Conservation (phyloP, 2,888 invertebrate genomes). For the Erannis defoliaria region DNA sequence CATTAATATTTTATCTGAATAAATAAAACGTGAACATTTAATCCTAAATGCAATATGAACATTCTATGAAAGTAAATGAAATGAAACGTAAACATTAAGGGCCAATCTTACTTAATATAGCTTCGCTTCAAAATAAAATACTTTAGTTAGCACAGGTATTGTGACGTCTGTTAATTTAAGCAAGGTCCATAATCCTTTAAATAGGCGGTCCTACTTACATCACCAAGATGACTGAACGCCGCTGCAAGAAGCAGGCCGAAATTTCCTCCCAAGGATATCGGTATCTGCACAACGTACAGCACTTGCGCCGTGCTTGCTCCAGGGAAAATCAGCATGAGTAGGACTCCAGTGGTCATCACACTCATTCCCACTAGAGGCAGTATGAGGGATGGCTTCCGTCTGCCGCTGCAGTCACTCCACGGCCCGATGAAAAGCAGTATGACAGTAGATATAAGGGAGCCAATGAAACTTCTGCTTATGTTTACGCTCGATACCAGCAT, state of each 20-base stretch:
- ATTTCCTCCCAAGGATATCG: constrained; percentile 90
- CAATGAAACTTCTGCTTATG: constrained; percentile 85
- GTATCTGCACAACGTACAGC: constrained; percentile 82
- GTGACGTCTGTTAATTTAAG: too few relatives aligned
- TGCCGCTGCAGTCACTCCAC: constrained; percentile 88
- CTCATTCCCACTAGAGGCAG: constrained; percentile 85
- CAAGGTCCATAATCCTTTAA: background rate
- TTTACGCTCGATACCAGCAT: constrained; percentile 89
- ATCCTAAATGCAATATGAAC: background rate
- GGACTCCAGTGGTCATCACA: constrained; percentile 76
- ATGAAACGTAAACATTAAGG: too few relatives aligned
- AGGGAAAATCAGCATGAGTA: constrained; percentile 76
- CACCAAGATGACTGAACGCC: constrained; percentile 92
- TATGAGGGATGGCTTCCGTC: constrained; percentile 86
- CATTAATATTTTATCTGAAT: too few relatives aligned
- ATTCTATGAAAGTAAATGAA: too few relatives aligned
- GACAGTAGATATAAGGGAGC: constrained; percentile 86
- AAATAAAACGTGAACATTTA: background rate
- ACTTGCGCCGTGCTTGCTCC: constrained; percentile 76
- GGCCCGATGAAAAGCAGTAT: constrained; percentile 87
- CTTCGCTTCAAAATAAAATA: too few relatives aligned
- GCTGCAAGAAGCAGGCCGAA: constrained; percentile 91
- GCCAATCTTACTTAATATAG: too few relatives aligned
- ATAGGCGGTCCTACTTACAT: constrained; percentile 91
- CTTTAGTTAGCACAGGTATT: too few relatives aligned